Base-by-base conservation (phyloP, 2,888 invertebrate genomes). In the Pseudoips prasinana region DNA sequence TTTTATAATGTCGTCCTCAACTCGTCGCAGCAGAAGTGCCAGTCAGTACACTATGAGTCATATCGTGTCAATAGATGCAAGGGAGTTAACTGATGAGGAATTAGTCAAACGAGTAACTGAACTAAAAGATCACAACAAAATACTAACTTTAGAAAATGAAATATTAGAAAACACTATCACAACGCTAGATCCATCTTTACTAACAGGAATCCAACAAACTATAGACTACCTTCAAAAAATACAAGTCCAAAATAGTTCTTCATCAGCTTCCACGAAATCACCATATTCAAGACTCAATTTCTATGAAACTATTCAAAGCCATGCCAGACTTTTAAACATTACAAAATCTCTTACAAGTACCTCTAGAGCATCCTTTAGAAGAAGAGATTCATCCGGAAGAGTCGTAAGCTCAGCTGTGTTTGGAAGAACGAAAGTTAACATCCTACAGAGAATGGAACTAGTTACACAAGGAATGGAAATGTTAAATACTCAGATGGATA, bases 381-480 rank as follows among this genome's bases (percentile, higher is more conserved):
- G 5, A 14, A 5, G 14, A 14, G 14, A 14, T 3, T 14, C 14
- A 3, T 14, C 14, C 14, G 14, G 3, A 2, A 14, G 14, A 14
- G 5, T 14, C 14, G 14, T 5, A 14, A 5, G 3, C 5, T 14
- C 14, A 14, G 14, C 5, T 5, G 5, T 14, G 14, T 14, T 14
- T 5, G 14, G 14, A 3, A 3, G 3, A 0, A 74, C 78, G 0
- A 87, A 83, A 48, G 83, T 92, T 18, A 90, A 90, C 34, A 64
- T 91, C 0, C 46, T 89, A 1, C 90, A 90, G 42, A 74, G 90
- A 26, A 79, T 89, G 0, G 90, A 90, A 57, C 63, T 92, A 42
- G 85, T 87, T 0, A 67, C 76, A 0, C 66, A 66, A 1, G 92
- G 91, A 58, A 85, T 90, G 61, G 90, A 90, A 25, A 14, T 14